phyloP scores from a whole-genome alignment of 2,888 invertebrate genomes.

The Pristionchus entomophagus region DNA sequence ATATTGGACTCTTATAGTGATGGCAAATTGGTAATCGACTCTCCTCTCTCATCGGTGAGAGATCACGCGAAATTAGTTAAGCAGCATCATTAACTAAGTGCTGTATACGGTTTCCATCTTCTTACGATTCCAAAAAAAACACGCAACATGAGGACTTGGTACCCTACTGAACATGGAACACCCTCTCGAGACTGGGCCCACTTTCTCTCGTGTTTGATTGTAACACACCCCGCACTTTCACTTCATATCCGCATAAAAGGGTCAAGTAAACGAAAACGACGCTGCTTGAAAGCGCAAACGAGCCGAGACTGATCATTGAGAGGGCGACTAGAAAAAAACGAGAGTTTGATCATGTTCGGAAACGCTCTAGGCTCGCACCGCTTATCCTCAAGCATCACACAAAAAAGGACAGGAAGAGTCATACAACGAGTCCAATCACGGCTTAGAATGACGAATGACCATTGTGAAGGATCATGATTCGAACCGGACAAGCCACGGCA shows the following conservation, averaged over 20 bases:
- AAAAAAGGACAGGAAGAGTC: neutral
- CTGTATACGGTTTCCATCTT: too few relatives aligned
- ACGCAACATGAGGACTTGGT: too few relatives aligned
- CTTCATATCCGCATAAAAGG: constrained; percentile 27
- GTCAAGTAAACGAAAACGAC: constrained; percentile 20
- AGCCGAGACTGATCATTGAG: neutral
- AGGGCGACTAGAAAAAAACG: neutral
- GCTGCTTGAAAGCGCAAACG: constrained; percentile 17
- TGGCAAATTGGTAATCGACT: too few relatives aligned
- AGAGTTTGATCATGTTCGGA: neutral
- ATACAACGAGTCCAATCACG: constrained; percentile 31
- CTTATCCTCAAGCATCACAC: constrained; percentile 3
- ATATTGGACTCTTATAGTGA: too few relatives aligned
- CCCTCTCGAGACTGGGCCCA: neutral
- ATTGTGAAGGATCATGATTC: neutral
- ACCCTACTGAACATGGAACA: too few relatives aligned
- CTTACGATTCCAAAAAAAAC: too few relatives aligned
- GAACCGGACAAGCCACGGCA: neutral
- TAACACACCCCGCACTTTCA: neutral
- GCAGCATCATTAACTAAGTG: too few relatives aligned
- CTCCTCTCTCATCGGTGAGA: too few relatives aligned
- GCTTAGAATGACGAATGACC: constrained; percentile 37
- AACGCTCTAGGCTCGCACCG: neutral
- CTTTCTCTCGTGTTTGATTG: constrained; percentile 27
- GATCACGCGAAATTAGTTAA: too few relatives aligned